Base-by-base conservation (phyloP, 2,797 vertebrate genomes). In the Crenichthys baileyi region DNA sequence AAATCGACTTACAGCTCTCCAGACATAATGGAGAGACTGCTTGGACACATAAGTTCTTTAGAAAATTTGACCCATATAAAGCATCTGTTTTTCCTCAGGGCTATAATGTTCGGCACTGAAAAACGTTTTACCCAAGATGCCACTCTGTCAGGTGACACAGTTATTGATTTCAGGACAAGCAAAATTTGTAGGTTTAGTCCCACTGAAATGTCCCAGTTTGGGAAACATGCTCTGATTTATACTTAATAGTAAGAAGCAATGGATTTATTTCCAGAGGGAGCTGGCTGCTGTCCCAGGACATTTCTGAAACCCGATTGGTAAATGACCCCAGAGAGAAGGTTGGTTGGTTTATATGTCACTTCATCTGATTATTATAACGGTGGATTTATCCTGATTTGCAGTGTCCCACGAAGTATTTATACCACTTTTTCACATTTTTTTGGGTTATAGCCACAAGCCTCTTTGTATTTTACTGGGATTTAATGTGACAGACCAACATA, bases 151-250 rank as follows among this genome's bases (percentile, higher is more conserved):
- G 72, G 74, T 53, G 67, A 80, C 73, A 53, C 67, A 71, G 46
- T 80, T 84, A 72, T 86, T 72, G 56, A 65, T 84, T 79, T 81
- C 36, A 82, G 68, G 75, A 79, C 83, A 78, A 75, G 75, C 65
- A 73, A 36, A 78, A 26, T 82, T 73, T 44, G 75, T 22, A 6
- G 53, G 83, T 44, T 85, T 79, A 84, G 88, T 82, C 86, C 90
- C 85, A 80, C 79, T 93, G 83, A 82, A 46, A 80, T 93, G 94
- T 71, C 93, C 95, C 87, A 95, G 80, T 95, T 96, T 89, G 73
- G 41, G 41, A 77, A 85, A 83, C 70, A 63, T 90, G 90, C 88
- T 94, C 92, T 94, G 94, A 90, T 95, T 95, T 92, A 83, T 91
- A 83, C 56, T 24, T 88, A 88, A 90, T 88, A 83, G 77, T 88